These are phyloP conservation scores for Patella vulgata DNA, from an alignment of 1,140 invertebrate species.

Conservation along the genomic window DNA sequence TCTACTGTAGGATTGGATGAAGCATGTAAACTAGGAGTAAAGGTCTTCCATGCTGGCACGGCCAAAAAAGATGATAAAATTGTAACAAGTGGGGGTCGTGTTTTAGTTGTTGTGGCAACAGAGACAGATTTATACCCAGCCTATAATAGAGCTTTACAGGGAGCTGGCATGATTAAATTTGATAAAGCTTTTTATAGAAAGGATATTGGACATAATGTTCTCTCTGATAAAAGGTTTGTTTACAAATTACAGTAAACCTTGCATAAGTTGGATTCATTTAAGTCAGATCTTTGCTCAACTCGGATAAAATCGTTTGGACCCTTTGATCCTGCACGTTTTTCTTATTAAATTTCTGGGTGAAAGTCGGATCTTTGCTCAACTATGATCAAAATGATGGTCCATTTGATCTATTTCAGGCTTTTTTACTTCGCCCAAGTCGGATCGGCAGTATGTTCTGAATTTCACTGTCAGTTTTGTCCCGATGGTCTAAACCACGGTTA, in stretches of 20 bases:
- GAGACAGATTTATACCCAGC: slow-evolving; percentile 76
- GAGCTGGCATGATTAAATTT: slow-evolving; percentile 80
- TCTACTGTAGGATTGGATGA: slow-evolving; percentile 72
- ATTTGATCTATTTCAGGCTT: not conserved
- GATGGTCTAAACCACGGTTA: no score
- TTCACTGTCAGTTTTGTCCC: no score
- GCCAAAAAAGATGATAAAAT: slow-evolving; percentile 65
- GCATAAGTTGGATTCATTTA: no score
- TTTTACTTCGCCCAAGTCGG: no score
- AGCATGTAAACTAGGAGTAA: slow-evolving; percentile 43
- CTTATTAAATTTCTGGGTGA: not conserved
- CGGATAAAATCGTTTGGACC: no score
- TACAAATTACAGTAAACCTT: not conserved
- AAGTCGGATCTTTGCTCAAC: not conserved
- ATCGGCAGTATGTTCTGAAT: no score
- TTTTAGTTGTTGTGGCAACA: slow-evolving; percentile 82
- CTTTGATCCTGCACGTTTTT: no score
- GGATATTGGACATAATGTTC: slow-evolving; percentile 90
- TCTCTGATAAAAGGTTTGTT: slow-evolving; percentile 75
- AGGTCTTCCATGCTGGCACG: slow-evolving; percentile 72
- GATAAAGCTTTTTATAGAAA: slow-evolving; percentile 85
- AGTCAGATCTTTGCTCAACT: no score
- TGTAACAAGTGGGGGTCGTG: slow-evolving; percentile 91
- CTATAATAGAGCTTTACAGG: slow-evolving; percentile 70
- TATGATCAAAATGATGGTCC: not conserved